A percentile compares a stretch with the other conserved stretches of the same genome.
These are phyloP conservation scores for Oophaga sylvatica DNA, from an alignment of 2,797 vertebrate genomes.

Conservation along the genomic window DNA sequence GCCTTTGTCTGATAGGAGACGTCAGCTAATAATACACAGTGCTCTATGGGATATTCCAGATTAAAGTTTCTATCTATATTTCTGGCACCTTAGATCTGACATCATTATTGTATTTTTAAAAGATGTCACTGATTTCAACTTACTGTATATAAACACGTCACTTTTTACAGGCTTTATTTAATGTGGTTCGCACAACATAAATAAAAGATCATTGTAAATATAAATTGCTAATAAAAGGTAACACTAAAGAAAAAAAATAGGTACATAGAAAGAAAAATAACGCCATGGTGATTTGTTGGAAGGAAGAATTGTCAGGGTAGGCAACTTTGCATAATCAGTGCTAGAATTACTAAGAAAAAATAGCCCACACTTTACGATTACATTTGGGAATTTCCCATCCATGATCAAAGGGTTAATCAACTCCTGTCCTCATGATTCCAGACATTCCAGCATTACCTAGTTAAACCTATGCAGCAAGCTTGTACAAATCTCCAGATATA, in stretches of 20 bases:
- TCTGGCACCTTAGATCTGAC: background rate
- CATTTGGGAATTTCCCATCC: background rate
- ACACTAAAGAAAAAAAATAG: background rate
- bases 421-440: slow-evolving; percentile 76
- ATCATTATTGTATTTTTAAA: slow-evolving; percentile 41
- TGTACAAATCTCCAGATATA: slow-evolving; percentile 86
- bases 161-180: background rate
- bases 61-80: slow-evolving; percentile 29
- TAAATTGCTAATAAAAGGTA: slow-evolving; percentile 10
- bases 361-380: background rate
- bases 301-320: background rate
- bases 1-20: slow-evolving; percentile 65
- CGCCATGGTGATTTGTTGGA: background rate
- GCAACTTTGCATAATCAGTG: background rate
- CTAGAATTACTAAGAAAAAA: background rate
- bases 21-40: slow-evolving; percentile 50
- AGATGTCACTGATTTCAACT: slow-evolving; percentile 1
- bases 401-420: slow-evolving; percentile 46
- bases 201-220: background rate
- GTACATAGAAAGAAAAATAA: background rate
- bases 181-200: background rate
- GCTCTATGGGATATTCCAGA: slow-evolving; percentile 40
- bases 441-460: slow-evolving; percentile 86
- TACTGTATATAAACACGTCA: background rate
- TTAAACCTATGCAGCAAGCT: slow-evolving; percentile 89